Evolutionary conservation across 92 coral and sea anemone species (phyloP).

Genomic region (Epizoanthus illoricatus): DNA sequence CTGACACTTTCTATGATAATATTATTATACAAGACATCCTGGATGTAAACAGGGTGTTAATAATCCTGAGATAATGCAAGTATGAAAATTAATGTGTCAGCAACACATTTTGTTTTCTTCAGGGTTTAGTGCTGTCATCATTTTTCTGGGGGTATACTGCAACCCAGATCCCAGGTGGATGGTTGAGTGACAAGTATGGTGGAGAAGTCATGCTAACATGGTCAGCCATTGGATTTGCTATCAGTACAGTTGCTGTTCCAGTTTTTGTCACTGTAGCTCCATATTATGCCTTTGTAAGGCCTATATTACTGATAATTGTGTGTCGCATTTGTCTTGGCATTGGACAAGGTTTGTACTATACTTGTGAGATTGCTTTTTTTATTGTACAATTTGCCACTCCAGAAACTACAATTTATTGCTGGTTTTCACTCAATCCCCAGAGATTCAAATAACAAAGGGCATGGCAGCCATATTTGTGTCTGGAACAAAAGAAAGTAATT

Average conservation of each 20-base stretch:
- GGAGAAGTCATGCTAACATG: slow-evolving; percentile 50
- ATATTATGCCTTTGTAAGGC: slow-evolving; percentile 41
- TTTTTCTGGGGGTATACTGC: slow-evolving; percentile 77
- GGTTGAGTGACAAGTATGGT: slow-evolving; percentile 63
- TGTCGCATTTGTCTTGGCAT: slow-evolving; percentile 57
- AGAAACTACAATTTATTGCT: too few relatives aligned
- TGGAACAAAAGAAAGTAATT: slow-evolving; percentile 59
- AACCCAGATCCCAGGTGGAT: slow-evolving; percentile 71
- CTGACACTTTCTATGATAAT: too few relatives aligned
- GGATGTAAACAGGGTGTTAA: too few relatives aligned
- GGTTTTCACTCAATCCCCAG: too few relatives aligned
- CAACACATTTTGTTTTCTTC: neutral
- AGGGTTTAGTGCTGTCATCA: slow-evolving; percentile 66
- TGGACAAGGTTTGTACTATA: slow-evolving; percentile 55
- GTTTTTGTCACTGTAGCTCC: slow-evolving; percentile 18
- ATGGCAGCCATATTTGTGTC: slow-evolving; percentile 20
- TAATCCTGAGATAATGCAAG: too few relatives aligned
- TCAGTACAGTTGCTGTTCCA: slow-evolving; percentile 61
- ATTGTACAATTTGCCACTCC: neutral
- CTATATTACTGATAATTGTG: slow-evolving; percentile 44
- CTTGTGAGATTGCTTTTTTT: neutral
- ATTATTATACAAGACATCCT: too few relatives aligned
- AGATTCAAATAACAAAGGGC: neutral
- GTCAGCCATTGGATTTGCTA: slow-evolving; percentile 58
- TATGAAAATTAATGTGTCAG: neutral